Evolutionary conservation across 92 coral and sea anemone species (phyloP), one percentile per base, ranked within the genome.

Genomic region (Epizoanthus rinbou): DNA sequence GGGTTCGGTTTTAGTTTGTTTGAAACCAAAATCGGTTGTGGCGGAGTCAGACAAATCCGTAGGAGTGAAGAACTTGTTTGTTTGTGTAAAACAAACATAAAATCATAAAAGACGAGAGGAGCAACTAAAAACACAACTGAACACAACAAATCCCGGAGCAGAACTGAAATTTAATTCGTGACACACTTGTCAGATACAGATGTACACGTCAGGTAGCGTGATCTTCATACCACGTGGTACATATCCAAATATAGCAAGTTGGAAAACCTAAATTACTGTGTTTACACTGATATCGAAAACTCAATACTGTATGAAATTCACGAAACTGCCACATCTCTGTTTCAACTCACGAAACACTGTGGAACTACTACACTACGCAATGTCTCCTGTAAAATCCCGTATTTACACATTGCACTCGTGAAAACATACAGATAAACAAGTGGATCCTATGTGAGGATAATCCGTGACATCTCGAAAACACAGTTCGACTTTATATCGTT

Each of bases 401-500:
- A 60, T 1, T 60, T 60, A 60, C 66, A 60, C 66, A 63, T 63
- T 63, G 68, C 68, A 63, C 73, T 67, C 73, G 47, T 5, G 73
- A 67, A 67, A 67, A 67, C 73, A 67, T 67, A 33, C 73, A 67
- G 0, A 67, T 33, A 67, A 67, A 67, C 73, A 67, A 67, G 73
- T 67, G 73, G 73, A 67, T 67, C 73, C 73, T 67, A 67, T 67
- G 73, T 67, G 43, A 67, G 73, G 73, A 67, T 67, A 67, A 67
- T 67, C 41, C n/a, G 41, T 67, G 73, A 67, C 68, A 63, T 63
- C 68, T 63, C 68, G 10, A 63, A 63, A 63, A 63, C 68, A n/a
- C 68, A 63, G 68, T 63, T 63, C 68, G 68, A 63, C 68, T 63
- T 63, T 63, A 63, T 15, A 63, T 63, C 68, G 68, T 63, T 63